These are phyloP conservation scores for Mystacornis crossleyi DNA, from an alignment of 2,113 vertebrate species.

Conservation along the genomic window DNA sequence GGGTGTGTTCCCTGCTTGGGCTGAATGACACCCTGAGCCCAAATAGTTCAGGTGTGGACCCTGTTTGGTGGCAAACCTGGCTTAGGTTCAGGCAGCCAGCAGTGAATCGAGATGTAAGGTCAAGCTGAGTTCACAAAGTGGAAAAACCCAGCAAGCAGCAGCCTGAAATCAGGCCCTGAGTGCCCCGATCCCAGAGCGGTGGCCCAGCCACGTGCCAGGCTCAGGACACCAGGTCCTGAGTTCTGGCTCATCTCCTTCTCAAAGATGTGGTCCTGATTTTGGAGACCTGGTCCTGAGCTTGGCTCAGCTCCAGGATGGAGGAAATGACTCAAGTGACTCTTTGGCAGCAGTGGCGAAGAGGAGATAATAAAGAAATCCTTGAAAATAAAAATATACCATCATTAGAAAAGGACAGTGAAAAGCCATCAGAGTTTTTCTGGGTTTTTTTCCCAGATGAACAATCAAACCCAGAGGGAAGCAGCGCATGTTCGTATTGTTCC, in stretches of 20 bases:
- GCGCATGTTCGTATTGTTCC: not conserved
- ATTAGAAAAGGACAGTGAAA: not conserved
- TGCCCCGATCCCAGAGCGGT: fast-evolving
- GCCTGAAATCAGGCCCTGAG: not conserved
- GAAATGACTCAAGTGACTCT: slow-evolving; percentile 41
- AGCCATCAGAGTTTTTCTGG: not conserved
- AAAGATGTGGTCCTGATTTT: not conserved
- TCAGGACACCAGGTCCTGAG: not conserved
- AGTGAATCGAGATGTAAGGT: not conserved
- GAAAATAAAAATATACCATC: not conserved
- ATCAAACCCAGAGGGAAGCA: not conserved
- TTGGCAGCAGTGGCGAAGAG: not conserved
- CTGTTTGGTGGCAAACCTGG: not conserved
- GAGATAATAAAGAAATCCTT: slow-evolving; percentile 53
- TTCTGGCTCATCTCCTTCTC: not conserved
- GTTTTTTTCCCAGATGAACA: not conserved
- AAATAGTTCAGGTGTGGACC: not conserved
- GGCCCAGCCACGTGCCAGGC: fast-evolving
- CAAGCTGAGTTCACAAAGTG: not conserved
- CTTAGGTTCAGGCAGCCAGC: not conserved
- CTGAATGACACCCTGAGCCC: not conserved
- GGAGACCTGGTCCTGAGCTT: slow-evolving; percentile 37
- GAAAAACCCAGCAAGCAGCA: not conserved
- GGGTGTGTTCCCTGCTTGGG: not conserved
- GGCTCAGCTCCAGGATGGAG: slow-evolving; percentile 17